phyloP scores from a whole-genome alignment of 2,113 vertebrate species.

The Limnothrissa miodon region DNA sequence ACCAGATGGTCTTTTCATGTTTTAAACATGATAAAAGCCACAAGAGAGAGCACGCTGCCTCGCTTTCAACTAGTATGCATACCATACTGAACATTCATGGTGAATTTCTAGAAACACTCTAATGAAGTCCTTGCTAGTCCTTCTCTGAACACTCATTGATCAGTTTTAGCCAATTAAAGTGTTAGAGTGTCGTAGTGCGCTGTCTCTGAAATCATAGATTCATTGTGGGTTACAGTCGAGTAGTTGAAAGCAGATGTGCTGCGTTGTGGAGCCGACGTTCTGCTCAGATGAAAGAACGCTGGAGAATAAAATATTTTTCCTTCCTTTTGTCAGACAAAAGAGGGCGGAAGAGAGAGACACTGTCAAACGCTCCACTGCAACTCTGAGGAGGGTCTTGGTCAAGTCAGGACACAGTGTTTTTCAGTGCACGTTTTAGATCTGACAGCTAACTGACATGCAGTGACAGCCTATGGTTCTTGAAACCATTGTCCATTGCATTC shows the following conservation, averaged over 20 bases:
- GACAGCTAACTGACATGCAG: slow-evolving; percentile 47
- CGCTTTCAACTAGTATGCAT: neutral
- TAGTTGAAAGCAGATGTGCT: neutral
- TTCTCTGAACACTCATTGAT: neutral
- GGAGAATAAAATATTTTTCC: neutral
- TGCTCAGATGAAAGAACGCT: neutral
- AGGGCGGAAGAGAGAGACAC: slow-evolving; percentile 45
- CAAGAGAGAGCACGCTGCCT: neutral
- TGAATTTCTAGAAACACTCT: neutral
- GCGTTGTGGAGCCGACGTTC: neutral
- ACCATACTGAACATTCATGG: neutral
- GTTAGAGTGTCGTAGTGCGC: neutral
- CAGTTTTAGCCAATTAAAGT: neutral
- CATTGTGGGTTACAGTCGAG: neutral
- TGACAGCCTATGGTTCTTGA: slow-evolving; percentile 42
- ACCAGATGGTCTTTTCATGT: slow-evolving; percentile 65
- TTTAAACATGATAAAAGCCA: slow-evolving; percentile 44
- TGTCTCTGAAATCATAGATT: neutral
- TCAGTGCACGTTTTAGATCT: slow-evolving; percentile 28
- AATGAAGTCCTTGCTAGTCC: neutral
- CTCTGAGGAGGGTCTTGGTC: slow-evolving; percentile 53
- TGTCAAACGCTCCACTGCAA: slow-evolving; percentile 67
- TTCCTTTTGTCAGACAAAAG: neutral
- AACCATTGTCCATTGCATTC: slow-evolving; percentile 51
- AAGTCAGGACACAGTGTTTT: slow-evolving; percentile 1